A percentile compares a stretch with the other conserved stretches of the same genome.
phyloP scores from a whole-genome alignment of 2,113 vertebrate genomes.

The Nannospalax galili region DNA sequence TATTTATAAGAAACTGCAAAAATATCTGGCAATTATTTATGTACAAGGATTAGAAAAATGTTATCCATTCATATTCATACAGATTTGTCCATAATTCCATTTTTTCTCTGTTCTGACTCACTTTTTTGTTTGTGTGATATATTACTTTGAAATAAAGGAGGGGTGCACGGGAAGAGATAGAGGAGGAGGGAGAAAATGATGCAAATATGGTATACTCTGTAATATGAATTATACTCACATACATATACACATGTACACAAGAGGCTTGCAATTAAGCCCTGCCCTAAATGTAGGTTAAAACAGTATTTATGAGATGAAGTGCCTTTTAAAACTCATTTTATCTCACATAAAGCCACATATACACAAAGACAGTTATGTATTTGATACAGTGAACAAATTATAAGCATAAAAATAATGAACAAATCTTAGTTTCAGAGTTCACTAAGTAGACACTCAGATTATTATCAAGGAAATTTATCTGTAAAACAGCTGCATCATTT shows the following conservation, averaged over 20 bases:
- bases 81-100: not conserved
- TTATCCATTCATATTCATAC: not conserved
- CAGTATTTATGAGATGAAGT: not conserved
- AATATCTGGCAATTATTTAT: not conserved
- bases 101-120: not conserved
- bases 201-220: too few relatives aligned
- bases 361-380: not conserved
- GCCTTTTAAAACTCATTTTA: not conserved
- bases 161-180: too few relatives aligned
- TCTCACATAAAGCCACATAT: not conserved
- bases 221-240: too few relatives aligned
- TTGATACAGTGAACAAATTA: not conserved
- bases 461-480: not conserved
- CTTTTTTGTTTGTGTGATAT: not conserved
- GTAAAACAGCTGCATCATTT: not conserved
- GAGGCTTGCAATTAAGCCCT: not conserved
- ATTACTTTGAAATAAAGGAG: not conserved
- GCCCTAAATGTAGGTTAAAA: not conserved
- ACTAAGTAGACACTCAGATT: not conserved
- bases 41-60: not conserved
- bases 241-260: too few relatives aligned
- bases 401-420: not conserved
- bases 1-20: not conserved
- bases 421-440: not conserved
- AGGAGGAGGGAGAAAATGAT: too few relatives aligned